These are phyloP conservation scores for Drosophila santomea DNA, from an alignment of 1,140 invertebrate species.

Conservation along the genomic window DNA sequence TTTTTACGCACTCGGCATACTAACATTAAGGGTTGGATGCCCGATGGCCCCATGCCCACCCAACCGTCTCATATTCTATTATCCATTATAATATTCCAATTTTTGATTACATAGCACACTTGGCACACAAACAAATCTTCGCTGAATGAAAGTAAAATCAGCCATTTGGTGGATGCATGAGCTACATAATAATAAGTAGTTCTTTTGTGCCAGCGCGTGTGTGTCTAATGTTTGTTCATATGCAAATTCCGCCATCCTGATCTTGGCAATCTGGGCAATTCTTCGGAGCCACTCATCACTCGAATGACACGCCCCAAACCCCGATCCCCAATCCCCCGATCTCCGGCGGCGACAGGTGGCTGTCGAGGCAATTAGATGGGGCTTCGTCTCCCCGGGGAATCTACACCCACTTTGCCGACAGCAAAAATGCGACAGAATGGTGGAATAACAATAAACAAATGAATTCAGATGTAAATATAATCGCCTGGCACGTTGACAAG, in stretches of 20 bases:
- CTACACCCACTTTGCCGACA: constrained; percentile 10
- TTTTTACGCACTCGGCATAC: constrained; percentile 53
- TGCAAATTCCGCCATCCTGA: constrained; percentile 29
- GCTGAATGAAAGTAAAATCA: constrained; percentile 70
- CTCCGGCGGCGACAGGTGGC: constrained; percentile 35
- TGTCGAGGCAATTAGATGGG: constrained; percentile 50
- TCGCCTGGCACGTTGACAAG: constrained; percentile 64
- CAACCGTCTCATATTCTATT: constrained; percentile 13
- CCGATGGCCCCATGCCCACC: neutral
- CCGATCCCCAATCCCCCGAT: too few species aligned
- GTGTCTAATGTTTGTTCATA: constrained; percentile 37
- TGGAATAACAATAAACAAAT: constrained; percentile 21
- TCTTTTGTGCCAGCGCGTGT: constrained; percentile 28
- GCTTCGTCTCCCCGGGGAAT: neutral
- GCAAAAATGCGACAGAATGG: constrained; percentile 25
- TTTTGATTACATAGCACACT: constrained; percentile 42
- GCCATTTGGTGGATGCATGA: constrained; percentile 11
- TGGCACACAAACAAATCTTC: constrained; percentile 55
- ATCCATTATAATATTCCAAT: constrained; percentile 37
- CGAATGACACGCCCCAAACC: constrained; percentile 22
- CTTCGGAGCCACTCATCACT: constrained; percentile 12
- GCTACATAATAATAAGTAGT: constrained; percentile 46
- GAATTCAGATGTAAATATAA: constrained; percentile 64
- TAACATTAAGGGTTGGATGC: constrained; percentile 27
- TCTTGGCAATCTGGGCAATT: constrained; percentile 29